Evolutionary conservation across 2,888 invertebrate genomes (phyloP).

Genomic region (Epinotia demarniana): DNA sequence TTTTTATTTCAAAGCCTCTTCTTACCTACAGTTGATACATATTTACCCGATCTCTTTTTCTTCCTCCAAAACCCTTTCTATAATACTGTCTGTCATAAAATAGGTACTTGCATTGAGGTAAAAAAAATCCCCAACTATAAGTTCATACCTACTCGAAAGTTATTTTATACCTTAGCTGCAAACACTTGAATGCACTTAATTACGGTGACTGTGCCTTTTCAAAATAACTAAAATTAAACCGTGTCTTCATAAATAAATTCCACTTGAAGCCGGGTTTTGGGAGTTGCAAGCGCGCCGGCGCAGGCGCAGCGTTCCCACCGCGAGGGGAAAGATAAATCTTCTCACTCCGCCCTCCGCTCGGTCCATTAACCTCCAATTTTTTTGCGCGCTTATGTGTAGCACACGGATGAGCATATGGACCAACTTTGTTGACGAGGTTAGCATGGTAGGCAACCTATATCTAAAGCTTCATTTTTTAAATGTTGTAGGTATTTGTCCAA

Average conservation of each 20-base stretch:
- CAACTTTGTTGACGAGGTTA: constrained; percentile 9
- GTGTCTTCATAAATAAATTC: constrained; percentile 74
- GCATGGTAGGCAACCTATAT: neutral
- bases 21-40: too few relatives aligned
- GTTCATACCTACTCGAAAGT: neutral
- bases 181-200: constrained; percentile 34
- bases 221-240: constrained; percentile 65
- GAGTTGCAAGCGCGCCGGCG: constrained; percentile 54
- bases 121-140: neutral
- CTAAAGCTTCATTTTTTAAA: too few relatives aligned
- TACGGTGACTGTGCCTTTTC: constrained; percentile 48
- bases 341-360: constrained; percentile 67
- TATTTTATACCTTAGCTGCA: constrained; percentile 8
- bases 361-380: constrained; percentile 65
- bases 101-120: neutral
- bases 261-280: constrained; percentile 63
- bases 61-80: neutral
- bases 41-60: too few relatives aligned
- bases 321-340: constrained; percentile 80
- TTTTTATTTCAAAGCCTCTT: too few relatives aligned
- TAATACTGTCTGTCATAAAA: neutral
- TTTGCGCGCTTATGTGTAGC: constrained; percentile 51
- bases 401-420: constrained; percentile 30
- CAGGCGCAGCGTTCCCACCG: constrained; percentile 69
- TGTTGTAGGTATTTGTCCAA: too few relatives aligned